These are phyloP conservation scores for Mico argentatus DNA, from an alignment of 2,797 vertebrate species.

Conservation along the genomic window DNA sequence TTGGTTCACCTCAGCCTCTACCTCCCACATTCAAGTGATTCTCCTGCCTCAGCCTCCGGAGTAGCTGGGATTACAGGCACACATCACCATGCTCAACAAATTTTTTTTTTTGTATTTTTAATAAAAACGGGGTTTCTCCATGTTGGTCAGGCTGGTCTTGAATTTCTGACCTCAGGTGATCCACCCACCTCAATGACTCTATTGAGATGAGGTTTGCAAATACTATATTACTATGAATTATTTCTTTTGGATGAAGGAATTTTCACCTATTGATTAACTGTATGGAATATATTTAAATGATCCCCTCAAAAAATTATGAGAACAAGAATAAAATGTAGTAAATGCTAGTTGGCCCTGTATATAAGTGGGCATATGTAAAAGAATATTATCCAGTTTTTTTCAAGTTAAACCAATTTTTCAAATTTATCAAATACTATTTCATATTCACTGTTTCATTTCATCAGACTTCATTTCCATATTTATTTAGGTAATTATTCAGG, in stretches of 20 bases:
- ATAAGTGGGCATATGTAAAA: background rate
- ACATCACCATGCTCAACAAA: background rate
- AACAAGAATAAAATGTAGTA: background rate
- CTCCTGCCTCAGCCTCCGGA: background rate
- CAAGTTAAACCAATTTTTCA: background rate
- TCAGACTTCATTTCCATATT: slow-evolving; percentile 63
- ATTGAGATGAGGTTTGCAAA: background rate
- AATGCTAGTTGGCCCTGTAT: background rate
- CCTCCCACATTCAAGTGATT: background rate
- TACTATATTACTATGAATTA: background rate
- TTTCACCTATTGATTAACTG: background rate
- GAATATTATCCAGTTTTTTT: slow-evolving; percentile 25
- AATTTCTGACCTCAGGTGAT: background rate
- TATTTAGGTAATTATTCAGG: slow-evolving; percentile 65
- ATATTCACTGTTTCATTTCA: slow-evolving; percentile 59
- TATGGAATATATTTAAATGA: background rate
- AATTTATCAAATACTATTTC: slow-evolving; percentile 27
- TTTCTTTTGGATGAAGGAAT: background rate
- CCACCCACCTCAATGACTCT: background rate
- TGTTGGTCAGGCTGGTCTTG: background rate
- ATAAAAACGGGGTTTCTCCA: background rate
- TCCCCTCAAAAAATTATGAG: background rate
- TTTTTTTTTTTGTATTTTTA: background rate
- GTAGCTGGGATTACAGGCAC: background rate
- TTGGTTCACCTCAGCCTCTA: background rate